Evolutionary conservation across 2,113 vertebrate genomes (phyloP).

Genomic region (Nannobrachium achirus): DNA sequence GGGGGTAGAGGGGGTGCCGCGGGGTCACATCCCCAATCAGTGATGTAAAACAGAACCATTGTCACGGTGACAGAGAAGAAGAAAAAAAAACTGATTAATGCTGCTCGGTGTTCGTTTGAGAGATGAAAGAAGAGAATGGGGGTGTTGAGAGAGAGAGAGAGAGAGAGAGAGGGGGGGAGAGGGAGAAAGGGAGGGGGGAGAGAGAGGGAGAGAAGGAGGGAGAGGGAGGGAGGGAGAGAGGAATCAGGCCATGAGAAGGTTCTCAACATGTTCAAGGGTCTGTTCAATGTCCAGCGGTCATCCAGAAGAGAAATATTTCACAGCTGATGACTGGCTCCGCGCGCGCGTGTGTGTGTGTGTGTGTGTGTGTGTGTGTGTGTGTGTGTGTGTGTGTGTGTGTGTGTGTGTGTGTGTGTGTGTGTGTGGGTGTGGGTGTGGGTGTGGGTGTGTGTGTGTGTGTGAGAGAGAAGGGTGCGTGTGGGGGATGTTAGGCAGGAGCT

Average conservation of each 20-base stretch:
- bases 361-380: conserved; percentile 28
- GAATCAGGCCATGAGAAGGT: conserved; percentile 68
- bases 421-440: conserved; percentile 22
- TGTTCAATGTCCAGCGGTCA: conserved; percentile 69
- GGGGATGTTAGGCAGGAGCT: too few relatives aligned
- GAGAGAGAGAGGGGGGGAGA: conserved; percentile 11
- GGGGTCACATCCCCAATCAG: conserved; percentile 62
- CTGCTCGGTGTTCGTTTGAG: conserved; percentile 68
- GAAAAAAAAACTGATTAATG: conserved; percentile 72
- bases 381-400: conserved; percentile 34
- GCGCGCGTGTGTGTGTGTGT: conserved; percentile 16
- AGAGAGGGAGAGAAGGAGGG: not conserved
- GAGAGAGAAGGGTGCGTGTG: not conserved
- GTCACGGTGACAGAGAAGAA: conserved; percentile 64
- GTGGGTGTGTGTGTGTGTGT: not conserved
- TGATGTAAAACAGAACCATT: conserved; percentile 80
- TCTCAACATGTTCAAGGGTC: conserved; percentile 56
- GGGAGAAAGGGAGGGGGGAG: conserved; percentile 29
- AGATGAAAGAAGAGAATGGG: conserved; percentile 68
- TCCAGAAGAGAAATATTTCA: conserved; percentile 75
- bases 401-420: conserved; percentile 11
- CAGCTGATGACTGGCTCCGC: conserved; percentile 68
- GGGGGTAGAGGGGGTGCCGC: not conserved
- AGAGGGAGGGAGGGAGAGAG: conserved; percentile 25
- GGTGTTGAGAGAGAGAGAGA: conserved; percentile 6